Conservation (phyloP, 2,113 vertebrate genomes). For the Steatornis caripensis region DNA sequence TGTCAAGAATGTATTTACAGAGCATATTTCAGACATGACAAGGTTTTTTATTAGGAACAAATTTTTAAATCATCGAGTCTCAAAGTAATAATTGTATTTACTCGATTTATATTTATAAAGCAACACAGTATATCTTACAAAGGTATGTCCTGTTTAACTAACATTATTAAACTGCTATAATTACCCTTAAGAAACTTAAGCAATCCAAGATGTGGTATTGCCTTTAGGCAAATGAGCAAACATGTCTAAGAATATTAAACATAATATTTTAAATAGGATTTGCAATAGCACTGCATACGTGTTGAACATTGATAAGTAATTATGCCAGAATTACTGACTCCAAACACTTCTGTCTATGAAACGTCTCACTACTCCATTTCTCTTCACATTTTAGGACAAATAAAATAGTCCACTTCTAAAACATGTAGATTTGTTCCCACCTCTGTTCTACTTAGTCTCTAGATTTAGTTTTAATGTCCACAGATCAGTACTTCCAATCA, state of each 20-base stretch:
- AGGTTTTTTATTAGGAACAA: neutral
- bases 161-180: constrained; percentile 33
- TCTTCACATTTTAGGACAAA: neutral
- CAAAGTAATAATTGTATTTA: constrained; percentile 40
- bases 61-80: neutral
- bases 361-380: neutral
- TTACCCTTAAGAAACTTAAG: constrained; percentile 37
- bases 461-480: neutral
- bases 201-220: neutral
- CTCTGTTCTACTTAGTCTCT: neutral
- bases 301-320: neutral
- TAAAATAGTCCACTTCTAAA: neutral
- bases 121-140: neutral
- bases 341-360: neutral
- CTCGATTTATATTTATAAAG: constrained; percentile 48
- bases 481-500: neutral
- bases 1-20: neutral
- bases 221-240: constrained; percentile 45
- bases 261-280: neutral
- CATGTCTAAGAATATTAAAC: neutral
- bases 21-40: neutral
- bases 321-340: neutral
- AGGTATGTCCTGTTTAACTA: constrained; percentile 21
- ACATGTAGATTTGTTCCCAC: neutral
- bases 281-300: neutral